Evolutionary conservation across 1,140 invertebrate genomes (phyloP).

Genomic region (Olivierus martensii): DNA sequence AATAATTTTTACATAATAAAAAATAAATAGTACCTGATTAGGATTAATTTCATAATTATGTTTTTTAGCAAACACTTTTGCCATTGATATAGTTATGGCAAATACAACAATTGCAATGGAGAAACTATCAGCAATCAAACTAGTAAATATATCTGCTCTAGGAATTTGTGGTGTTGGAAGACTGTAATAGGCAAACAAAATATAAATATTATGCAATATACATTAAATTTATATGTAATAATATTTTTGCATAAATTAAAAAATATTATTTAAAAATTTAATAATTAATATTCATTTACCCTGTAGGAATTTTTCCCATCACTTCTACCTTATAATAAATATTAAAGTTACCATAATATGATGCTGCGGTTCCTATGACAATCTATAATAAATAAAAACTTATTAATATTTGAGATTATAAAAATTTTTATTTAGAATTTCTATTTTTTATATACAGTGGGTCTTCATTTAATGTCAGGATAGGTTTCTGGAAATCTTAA

Average conservation of each 20-base stretch:
- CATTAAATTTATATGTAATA: too few species aligned
- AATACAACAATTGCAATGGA: conserved; percentile 39
- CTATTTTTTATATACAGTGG: too few species aligned
- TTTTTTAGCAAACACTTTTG: conserved; percentile 40
- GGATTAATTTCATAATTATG: conserved; percentile 40
- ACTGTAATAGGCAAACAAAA: conserved; percentile 18
- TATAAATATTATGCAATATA: too few species aligned
- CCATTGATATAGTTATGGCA: conserved; percentile 41
- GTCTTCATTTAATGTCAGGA: too few species aligned
- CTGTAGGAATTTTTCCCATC: conserved; percentile 34
- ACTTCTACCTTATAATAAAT: conserved; percentile 31
- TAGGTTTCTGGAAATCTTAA: too few species aligned
- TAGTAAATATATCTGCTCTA: conserved; percentile 23
- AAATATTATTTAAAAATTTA: too few species aligned
- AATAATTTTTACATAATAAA: too few species aligned
- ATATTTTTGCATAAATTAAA: too few species aligned
- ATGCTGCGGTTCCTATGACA: conserved; percentile 30
- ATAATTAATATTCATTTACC: conserved; percentile 23
- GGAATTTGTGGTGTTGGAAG: conserved; percentile 29
- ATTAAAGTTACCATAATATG: conserved; percentile 30
- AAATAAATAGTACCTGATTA: too few species aligned
- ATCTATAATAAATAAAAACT: conserved; percentile 28
- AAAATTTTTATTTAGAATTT: too few species aligned
- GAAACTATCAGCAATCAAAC: conserved; percentile 28
- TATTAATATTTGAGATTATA: too few species aligned